These are phyloP conservation scores for Furcifer pardalis DNA, from an alignment of 2,797 vertebrate species.

Conservation along the genomic window DNA sequence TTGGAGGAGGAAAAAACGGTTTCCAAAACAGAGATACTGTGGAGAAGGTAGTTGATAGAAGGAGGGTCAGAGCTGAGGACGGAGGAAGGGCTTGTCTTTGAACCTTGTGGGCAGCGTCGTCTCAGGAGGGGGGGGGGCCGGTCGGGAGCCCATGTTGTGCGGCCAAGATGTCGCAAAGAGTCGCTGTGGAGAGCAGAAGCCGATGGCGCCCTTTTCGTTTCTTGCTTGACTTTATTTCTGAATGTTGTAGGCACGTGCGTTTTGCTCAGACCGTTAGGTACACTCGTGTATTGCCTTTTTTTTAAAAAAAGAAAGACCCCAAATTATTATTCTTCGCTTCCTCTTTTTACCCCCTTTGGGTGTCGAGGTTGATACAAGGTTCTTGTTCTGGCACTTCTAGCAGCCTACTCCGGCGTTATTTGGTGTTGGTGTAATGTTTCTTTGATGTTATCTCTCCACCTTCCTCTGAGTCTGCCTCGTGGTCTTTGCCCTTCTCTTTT, in stretches of 20 bases:
- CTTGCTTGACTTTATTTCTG: not conserved
- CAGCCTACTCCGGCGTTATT: too few species aligned
- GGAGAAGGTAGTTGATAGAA: not conserved
- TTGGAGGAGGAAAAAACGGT: not conserved
- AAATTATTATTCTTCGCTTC: too few species aligned
- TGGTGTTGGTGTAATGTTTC: too few species aligned
- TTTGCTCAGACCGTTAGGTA: not conserved
- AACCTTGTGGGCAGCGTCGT: not conserved
- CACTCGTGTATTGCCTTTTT: not conserved
- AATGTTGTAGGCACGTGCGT: not conserved
- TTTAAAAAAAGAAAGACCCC: not conserved
- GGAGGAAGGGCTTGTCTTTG: not conserved
- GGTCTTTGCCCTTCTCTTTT: too few species aligned
- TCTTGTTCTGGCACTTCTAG: too few species aligned
- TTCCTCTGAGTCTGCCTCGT: too few species aligned
- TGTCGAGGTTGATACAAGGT: too few species aligned
- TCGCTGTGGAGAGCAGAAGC: not conserved
- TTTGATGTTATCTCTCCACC: too few species aligned
- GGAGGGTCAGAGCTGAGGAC: not conserved
- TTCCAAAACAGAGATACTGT: too few species aligned
- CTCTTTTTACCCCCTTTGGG: too few species aligned
- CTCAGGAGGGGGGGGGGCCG: not conserved
- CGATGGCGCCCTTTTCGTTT: not conserved
- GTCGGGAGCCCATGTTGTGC: not conserved
- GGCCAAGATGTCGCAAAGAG: not conserved